phyloP scores from a whole-genome alignment of 2,113 vertebrate species.

The Myiagra hebetior region DNA sequence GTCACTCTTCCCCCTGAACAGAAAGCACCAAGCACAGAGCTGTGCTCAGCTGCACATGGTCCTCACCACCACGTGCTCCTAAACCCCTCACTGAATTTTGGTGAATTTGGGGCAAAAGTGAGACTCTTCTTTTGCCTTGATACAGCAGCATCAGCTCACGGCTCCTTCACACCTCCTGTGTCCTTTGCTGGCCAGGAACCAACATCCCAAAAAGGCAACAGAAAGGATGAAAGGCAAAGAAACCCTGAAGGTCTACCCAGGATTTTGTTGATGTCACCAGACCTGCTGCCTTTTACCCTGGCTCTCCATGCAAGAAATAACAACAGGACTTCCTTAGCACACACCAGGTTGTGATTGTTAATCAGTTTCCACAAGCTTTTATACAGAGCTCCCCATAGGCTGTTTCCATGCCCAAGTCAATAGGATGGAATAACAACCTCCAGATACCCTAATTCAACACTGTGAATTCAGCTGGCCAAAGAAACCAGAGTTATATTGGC shows the following conservation, averaged over 20 bases:
- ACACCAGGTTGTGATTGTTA: rapidly evolving
- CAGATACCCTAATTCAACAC: neutral
- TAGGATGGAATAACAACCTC: neutral
- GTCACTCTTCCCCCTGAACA: neutral
- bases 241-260: neutral
- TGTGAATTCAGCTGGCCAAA: neutral
- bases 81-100: neutral
- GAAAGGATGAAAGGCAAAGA: neutral
- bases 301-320: neutral
- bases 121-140: neutral
- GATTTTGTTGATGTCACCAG: neutral
- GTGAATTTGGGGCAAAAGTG: neutral
- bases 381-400: neutral
- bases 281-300: neutral
- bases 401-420: neutral
- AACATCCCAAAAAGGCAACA: neutral
- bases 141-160: neutral
- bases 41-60: neutral
- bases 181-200: neutral
- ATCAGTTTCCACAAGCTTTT: neutral
- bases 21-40: neutral
- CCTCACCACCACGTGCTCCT: neutral
- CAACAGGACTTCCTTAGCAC: neutral
- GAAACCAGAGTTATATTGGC: neutral
- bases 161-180: rapidly evolving